These are phyloP conservation scores for Carduelis carduelis DNA, from an alignment of 2,797 vertebrate species.

Conservation along the genomic window DNA sequence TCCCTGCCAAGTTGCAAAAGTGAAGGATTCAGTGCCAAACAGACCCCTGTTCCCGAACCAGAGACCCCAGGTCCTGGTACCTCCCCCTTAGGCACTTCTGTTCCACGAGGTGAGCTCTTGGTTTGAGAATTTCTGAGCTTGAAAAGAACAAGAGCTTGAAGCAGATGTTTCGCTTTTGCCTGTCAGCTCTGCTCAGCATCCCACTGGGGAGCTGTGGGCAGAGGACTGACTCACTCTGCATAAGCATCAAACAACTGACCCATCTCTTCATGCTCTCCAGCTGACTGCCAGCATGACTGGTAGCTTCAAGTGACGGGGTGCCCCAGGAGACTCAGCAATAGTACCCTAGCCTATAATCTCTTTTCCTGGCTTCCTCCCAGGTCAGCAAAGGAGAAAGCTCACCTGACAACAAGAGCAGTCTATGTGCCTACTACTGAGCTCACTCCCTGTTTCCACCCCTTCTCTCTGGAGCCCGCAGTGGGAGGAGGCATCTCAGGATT, in stretches of 20 bases:
- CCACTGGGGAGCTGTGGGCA: not conserved
- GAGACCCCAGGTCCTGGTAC: not conserved
- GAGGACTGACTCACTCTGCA: not conserved
- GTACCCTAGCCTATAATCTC: not conserved
- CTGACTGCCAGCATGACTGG: not conserved
- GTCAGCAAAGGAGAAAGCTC: not conserved
- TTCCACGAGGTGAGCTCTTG: not conserved
- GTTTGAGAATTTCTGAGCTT: not conserved
- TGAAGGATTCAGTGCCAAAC: not conserved
- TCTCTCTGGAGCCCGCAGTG: not conserved
- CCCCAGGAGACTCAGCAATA: not conserved
- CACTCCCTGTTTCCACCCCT: not conserved
- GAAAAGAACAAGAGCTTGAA: not conserved
- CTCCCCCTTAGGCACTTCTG: not conserved
- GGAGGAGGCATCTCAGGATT: not conserved
- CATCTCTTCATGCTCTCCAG: not conserved
- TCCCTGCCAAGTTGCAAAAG: not conserved
- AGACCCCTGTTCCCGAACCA: not conserved
- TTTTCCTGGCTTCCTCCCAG: not conserved
- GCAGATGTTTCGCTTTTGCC: not conserved
- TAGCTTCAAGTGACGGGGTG: not conserved
- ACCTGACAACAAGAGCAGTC: not conserved
- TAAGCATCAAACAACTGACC: not conserved
- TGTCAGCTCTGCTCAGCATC: slow-evolving; percentile 19
- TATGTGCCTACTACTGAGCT: not conserved